These are phyloP conservation scores for Alethe castanea DNA, from an alignment of 2,113 vertebrate species.

Conservation along the genomic window DNA sequence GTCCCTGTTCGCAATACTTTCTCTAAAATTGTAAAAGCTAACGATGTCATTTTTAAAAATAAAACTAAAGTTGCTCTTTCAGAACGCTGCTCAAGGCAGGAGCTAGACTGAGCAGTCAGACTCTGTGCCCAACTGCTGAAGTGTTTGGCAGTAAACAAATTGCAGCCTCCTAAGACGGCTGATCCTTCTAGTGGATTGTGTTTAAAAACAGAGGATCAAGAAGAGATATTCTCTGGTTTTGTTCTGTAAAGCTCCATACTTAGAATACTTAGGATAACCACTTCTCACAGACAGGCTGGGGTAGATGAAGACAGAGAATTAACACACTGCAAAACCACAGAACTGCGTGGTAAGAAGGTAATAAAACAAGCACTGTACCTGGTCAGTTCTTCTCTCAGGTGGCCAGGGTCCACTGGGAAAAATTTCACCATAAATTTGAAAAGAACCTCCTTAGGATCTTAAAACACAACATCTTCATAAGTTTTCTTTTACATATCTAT, in stretches of 20 bases:
- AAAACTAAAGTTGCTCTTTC: background rate
- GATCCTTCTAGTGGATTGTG: background rate
- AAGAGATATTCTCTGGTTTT: background rate
- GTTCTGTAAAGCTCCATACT: background rate
- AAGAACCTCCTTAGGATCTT: slow-evolving; percentile 87
- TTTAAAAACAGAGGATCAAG: background rate
- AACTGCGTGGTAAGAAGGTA: background rate
- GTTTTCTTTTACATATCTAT: slow-evolving; percentile 66
- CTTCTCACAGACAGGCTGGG: background rate
- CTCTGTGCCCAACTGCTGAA: background rate
- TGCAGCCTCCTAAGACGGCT: background rate
- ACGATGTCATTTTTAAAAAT: background rate
- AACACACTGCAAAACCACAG: background rate
- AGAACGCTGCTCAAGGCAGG: background rate
- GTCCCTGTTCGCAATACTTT: background rate
- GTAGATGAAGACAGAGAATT: background rate
- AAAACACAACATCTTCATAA: slow-evolving; percentile 80
- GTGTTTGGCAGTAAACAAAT: background rate
- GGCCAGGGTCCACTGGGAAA: slow-evolving; percentile 95
- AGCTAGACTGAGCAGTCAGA: background rate
- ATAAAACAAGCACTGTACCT: slow-evolving; percentile 76
- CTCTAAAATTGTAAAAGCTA: background rate
- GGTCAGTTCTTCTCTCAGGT: slow-evolving; percentile 90
- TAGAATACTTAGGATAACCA: background rate
- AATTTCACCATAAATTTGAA: slow-evolving; percentile 99